Conservation (phyloP, 2,888 invertebrate genomes). For the Eupsilia transversa region DNA sequence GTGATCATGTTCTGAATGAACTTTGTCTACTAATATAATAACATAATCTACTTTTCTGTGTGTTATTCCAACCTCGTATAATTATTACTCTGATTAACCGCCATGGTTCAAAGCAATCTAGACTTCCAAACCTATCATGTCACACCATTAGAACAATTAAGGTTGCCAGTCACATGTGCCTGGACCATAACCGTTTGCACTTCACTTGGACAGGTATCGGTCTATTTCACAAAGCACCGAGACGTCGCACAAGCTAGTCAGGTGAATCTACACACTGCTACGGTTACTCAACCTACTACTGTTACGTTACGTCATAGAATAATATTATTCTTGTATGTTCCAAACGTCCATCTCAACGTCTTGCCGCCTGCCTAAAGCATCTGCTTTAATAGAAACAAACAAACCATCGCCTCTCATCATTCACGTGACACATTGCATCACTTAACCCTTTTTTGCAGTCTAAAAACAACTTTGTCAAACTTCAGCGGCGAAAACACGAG, state of each 20-base stretch:
- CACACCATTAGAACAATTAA: neutral
- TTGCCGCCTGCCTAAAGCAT: neutral
- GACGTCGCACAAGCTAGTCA: neutral
- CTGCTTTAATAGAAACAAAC: conserved; percentile 37
- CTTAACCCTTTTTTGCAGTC: conserved; percentile 32
- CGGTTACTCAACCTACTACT: neutral
- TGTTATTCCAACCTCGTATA: neutral
- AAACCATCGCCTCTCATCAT: neutral
- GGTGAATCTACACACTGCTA: neutral
- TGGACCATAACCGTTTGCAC: neutral
- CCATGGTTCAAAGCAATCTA: neutral
- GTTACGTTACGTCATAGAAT: neutral
- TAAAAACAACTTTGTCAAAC: conserved; percentile 46
- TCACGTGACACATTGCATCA: conserved; percentile 51
- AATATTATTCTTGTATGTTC: conserved; percentile 1
- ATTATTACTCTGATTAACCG: neutral
- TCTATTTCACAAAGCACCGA: neutral
- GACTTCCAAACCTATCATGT: neutral
- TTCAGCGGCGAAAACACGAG: neutral
- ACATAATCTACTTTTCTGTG: neutral
- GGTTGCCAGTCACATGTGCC: neutral
- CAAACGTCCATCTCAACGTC: neutral
- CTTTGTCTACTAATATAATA: neutral
- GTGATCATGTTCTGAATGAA: neutral
- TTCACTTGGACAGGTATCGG: neutral